These are phyloP conservation scores for Galendromus occidentalis DNA, from an alignment of 1,140 invertebrate genomes.

Conservation along the genomic window DNA sequence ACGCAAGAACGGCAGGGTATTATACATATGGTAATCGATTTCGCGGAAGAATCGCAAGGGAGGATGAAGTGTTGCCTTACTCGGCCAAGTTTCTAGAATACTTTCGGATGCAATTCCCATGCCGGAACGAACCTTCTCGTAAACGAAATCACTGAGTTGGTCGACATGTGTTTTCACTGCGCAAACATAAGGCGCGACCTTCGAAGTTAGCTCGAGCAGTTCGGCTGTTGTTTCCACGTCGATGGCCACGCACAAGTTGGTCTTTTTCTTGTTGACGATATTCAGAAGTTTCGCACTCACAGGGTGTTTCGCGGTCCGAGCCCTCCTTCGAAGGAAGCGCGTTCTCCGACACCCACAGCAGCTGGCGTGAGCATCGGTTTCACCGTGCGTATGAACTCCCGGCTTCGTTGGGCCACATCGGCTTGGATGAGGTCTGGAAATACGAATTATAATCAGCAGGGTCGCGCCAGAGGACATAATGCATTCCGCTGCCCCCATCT, in stretches of 20 bases:
- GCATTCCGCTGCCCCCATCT: too few species aligned
- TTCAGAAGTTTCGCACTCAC: constrained; percentile 46
- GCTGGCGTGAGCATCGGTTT: background rate
- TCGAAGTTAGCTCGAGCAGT: constrained; percentile 50
- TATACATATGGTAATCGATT: too few species aligned
- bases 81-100: too few species aligned
- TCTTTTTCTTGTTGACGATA: constrained; percentile 60
- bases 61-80: too few species aligned
- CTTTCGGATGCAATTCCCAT: background rate
- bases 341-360: background rate
- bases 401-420: background rate
- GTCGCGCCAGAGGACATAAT: too few species aligned
- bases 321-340: constrained; percentile 14
- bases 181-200: constrained; percentile 57
- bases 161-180: constrained; percentile 77
- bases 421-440: background rate
- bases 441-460: too few species aligned
- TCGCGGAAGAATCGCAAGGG: too few species aligned
- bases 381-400: background rate
- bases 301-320: constrained; percentile 21
- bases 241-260: constrained; percentile 66
- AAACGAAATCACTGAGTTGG: constrained; percentile 56
- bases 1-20: too few species aligned
- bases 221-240: constrained; percentile 42
- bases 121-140: constrained; percentile 22